Conservation (phyloP, 1,140 invertebrate genomes). For the Neodiprion fabricii region DNA sequence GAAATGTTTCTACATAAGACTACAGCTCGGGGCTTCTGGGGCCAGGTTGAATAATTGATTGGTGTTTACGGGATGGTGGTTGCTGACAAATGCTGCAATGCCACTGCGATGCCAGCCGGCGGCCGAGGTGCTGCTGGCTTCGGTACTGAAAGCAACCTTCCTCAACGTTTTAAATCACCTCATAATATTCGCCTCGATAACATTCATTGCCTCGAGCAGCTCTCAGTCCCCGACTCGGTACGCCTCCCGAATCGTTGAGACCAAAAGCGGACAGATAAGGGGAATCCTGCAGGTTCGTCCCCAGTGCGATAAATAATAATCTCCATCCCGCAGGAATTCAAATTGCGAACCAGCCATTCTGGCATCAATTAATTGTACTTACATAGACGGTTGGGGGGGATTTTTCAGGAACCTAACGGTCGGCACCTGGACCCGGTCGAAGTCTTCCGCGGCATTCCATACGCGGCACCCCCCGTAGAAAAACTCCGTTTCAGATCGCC, state of each 20-base stretch:
- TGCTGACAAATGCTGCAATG: conserved; percentile 57
- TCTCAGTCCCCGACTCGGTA: conserved; percentile 53
- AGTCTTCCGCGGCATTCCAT: conserved; percentile 83
- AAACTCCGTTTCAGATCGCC: conserved; percentile 75
- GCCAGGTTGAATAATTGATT: neutral
- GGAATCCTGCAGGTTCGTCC: conserved; percentile 61
- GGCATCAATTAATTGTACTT: conserved; percentile 17
- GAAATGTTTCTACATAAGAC: too few species aligned
- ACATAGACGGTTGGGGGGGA: neutral
- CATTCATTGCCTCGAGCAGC: conserved; percentile 37
- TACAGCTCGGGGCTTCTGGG: neutral
- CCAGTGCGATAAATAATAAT: conserved; percentile 13
- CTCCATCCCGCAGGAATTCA: conserved; percentile 14
- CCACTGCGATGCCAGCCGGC: conserved; percentile 56
- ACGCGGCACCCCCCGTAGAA: conserved; percentile 80
- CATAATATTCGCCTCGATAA: conserved; percentile 33
- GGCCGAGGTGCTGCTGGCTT: conserved; percentile 40
- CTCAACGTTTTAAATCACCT: neutral
- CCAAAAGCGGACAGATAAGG: conserved; percentile 67
- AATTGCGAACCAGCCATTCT: conserved; percentile 20
- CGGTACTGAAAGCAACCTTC: neutral
- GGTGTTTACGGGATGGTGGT: neutral
- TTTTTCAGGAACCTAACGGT: conserved; percentile 72
- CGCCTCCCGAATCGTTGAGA: conserved; percentile 65
- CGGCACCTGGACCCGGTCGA: conserved; percentile 80